A percentile compares a stretch with the other conserved stretches of the same genome.
phyloP scores from a whole-genome alignment of 2,113 vertebrate species.

The Cheirogaleus medius region DNA sequence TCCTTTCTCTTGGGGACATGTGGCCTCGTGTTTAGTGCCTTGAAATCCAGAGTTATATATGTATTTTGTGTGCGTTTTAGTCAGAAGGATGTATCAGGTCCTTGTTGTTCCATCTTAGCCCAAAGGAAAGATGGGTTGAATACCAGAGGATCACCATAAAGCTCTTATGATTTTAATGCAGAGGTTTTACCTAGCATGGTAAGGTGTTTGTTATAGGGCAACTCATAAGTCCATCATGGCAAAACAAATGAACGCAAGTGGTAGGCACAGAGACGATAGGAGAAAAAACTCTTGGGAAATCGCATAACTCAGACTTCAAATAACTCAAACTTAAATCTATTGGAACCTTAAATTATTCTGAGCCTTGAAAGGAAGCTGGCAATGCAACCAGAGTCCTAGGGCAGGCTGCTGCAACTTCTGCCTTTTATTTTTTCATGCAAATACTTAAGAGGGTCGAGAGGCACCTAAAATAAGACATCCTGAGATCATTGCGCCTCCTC shows the following conservation, averaged over 20 bases:
- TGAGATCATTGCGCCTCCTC: too few species aligned
- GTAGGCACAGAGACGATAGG: not conserved
- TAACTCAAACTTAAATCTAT: too few species aligned
- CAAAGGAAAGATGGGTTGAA: too few species aligned
- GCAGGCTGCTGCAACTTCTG: too few species aligned
- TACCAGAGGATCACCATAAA: not conserved
- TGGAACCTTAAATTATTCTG: too few species aligned
- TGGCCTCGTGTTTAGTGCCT: not conserved
- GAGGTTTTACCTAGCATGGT: not conserved
- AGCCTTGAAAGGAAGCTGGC: too few species aligned
- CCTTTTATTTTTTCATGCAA: too few species aligned
- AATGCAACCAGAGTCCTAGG: too few species aligned
- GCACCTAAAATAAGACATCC: too few species aligned
- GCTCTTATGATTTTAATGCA: not conserved
- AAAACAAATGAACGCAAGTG: fast-evolving
- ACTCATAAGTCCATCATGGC: not conserved
- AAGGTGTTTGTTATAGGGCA: not conserved
- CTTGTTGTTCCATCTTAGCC: not conserved
- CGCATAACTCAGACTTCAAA: too few species aligned
- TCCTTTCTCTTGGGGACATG: not conserved
- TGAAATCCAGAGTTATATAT: not conserved
- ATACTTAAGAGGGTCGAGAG: too few species aligned
- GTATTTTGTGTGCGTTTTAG: not conserved
- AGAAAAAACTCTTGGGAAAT: not conserved
- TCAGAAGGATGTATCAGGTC: too few species aligned